phyloP scores from a whole-genome alignment of 2,888 invertebrate species.

The Dicyrtoma fusca region DNA sequence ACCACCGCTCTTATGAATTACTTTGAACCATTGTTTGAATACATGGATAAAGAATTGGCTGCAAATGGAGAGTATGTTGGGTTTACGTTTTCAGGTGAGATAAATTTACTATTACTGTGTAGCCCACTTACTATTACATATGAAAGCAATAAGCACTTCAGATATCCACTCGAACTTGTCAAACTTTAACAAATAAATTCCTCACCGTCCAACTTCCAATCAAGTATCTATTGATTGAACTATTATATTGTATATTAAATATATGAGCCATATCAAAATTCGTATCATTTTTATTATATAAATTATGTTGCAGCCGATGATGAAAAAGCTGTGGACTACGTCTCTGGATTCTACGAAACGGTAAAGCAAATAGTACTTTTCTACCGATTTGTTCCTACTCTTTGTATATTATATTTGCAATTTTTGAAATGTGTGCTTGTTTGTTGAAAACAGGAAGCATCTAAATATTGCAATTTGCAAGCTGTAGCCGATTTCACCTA shows the following conservation, averaged over 20 bases:
- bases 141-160: not conserved
- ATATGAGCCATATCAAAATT: not conserved
- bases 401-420: too few species aligned
- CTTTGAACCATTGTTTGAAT: constrained; percentile 37
- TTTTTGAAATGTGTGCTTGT: not conserved
- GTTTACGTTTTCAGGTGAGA: constrained; percentile 38
- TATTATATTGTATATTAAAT: too few species aligned
- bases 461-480: constrained; percentile 58
- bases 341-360: constrained; percentile 5
- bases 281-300: not conserved
- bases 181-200: too few species aligned
- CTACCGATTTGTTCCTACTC: too few species aligned
- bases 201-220: too few species aligned
- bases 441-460: constrained; percentile 35
- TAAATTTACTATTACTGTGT: too few species aligned
- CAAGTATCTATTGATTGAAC: too few species aligned
- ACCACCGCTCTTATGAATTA: constrained; percentile 38
- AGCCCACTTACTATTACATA: too few species aligned
- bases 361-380: not conserved
- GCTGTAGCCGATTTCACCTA: constrained; percentile 60
- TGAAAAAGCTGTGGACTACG: constrained; percentile 4
- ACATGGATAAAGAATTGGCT: constrained; percentile 44
- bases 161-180: too few species aligned
- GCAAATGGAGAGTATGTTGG: constrained; percentile 40
- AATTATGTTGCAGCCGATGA: too few species aligned